Conservation (phyloP, 2,797 vertebrate genomes). For the Mionectes olivaceus region DNA sequence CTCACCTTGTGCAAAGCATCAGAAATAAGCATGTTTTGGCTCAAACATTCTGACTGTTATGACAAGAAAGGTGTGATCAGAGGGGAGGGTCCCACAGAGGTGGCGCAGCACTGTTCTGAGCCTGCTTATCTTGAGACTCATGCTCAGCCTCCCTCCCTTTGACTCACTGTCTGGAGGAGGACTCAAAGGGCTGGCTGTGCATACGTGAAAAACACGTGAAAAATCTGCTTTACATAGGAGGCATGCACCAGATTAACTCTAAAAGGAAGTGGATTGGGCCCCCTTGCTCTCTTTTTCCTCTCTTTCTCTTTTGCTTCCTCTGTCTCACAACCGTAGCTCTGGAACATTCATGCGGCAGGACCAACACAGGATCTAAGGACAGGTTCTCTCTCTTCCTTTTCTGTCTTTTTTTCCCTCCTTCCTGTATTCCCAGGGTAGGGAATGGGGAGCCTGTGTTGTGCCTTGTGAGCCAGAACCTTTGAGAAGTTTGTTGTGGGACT, state of each 20-base stretch:
- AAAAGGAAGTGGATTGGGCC: background rate
- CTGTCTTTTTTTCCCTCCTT: background rate
- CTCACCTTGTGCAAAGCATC: background rate
- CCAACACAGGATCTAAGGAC: fast-evolving
- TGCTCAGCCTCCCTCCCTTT: background rate
- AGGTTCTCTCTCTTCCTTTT: background rate
- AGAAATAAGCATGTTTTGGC: background rate
- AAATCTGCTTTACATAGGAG: background rate
- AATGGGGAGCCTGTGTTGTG: too few relatives aligned
- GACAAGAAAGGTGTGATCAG: background rate
- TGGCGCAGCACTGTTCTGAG: background rate
- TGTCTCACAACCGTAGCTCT: background rate
- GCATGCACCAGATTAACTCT: background rate
- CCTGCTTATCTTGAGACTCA: background rate
- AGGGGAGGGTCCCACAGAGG: background rate
- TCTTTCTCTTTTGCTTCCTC: background rate
- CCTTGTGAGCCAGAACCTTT: too few relatives aligned
- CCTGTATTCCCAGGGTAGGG: background rate
- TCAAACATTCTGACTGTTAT: background rate
- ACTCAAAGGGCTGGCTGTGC: background rate
- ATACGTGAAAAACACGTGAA: background rate
- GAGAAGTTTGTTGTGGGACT: background rate
- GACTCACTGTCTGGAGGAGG: background rate
- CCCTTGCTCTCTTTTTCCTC: too few relatives aligned
- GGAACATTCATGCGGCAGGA: background rate